A percentile compares a stretch with the other conserved stretches of the same genome.
phyloP scores from a whole-genome alignment of 2,113 vertebrate species.

The Leptocoma aspasia region DNA sequence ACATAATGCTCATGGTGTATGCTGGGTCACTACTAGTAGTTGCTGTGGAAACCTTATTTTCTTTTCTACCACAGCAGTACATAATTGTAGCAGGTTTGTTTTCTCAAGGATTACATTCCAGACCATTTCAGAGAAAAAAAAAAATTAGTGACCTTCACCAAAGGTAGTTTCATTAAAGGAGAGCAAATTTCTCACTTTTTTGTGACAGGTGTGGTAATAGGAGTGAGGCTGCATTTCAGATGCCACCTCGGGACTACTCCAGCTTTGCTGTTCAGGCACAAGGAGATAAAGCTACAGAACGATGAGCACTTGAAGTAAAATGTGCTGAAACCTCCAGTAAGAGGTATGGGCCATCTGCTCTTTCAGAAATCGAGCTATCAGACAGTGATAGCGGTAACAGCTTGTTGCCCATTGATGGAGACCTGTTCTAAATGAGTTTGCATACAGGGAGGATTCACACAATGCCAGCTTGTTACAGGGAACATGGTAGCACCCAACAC shows the following conservation, averaged over 20 bases:
- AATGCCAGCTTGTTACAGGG: background rate
- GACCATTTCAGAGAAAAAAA: background rate
- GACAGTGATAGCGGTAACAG: background rate
- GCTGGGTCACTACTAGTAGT: background rate
- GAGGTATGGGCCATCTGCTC: background rate
- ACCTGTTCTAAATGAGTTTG: background rate
- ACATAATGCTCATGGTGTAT: background rate
- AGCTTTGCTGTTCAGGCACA: background rate
- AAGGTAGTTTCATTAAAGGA: background rate
- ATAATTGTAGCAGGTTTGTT: background rate
- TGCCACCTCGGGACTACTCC: background rate
- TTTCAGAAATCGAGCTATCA: background rate
- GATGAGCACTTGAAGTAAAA: background rate
- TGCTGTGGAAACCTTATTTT: conserved; percentile 20
- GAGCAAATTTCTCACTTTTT: background rate
- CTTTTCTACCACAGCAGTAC: background rate
- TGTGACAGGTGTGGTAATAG: background rate
- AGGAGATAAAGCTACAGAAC: background rate
- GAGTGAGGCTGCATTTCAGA: background rate
- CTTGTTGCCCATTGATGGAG: background rate
- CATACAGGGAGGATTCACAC: background rate
- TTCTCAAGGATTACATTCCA: background rate
- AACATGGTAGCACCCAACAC: rapidly evolving
- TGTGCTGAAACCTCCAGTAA: background rate
- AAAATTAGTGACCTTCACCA: background rate